Evolutionary conservation across 1,140 invertebrate genomes (phyloP).

Genomic region (Achroia grisella): DNA sequence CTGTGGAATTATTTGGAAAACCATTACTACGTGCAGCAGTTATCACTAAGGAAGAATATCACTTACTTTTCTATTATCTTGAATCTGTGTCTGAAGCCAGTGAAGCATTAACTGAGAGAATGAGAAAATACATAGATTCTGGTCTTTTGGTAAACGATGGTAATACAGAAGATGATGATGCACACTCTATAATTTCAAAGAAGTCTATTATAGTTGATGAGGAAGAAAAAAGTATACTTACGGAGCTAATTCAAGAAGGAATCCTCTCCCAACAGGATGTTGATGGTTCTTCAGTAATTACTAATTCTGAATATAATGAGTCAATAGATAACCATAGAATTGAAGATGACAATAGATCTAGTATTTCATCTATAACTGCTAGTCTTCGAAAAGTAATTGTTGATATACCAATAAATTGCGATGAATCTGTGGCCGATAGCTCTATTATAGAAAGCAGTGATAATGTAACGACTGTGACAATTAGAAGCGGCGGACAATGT

Average conservation of each 20-base stretch:
- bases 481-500: conserved; percentile 54
- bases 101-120: conserved; percentile 58
- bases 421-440: conserved; percentile 40
- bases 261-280: conserved; percentile 59
- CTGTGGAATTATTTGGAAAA: conserved; percentile 65
- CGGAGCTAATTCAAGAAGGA: conserved; percentile 65
- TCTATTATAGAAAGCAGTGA: conserved; percentile 42
- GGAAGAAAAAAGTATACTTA: conserved; percentile 56
- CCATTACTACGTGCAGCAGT: conserved; percentile 60
- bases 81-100: conserved; percentile 69
- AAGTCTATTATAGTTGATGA: conserved; percentile 23
- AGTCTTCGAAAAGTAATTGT: conserved; percentile 49
- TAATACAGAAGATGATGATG: conserved; percentile 25
- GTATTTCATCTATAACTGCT: conserved; percentile 35
- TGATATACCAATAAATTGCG: conserved; percentile 51
- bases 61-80: conserved; percentile 64
- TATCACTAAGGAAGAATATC: conserved; percentile 64
- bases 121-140: conserved; percentile 68
- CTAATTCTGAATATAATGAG: conserved; percentile 42
- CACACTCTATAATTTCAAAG: conserved; percentile 14
- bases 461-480: conserved; percentile 51
- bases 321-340: conserved; percentile 30
- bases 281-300: conserved; percentile 49
- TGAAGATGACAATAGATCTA: conserved; percentile 53
- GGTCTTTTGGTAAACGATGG: conserved; percentile 51